Conservation (phyloP, 2,888 invertebrate species). For the Resseliella maxima region DNA sequence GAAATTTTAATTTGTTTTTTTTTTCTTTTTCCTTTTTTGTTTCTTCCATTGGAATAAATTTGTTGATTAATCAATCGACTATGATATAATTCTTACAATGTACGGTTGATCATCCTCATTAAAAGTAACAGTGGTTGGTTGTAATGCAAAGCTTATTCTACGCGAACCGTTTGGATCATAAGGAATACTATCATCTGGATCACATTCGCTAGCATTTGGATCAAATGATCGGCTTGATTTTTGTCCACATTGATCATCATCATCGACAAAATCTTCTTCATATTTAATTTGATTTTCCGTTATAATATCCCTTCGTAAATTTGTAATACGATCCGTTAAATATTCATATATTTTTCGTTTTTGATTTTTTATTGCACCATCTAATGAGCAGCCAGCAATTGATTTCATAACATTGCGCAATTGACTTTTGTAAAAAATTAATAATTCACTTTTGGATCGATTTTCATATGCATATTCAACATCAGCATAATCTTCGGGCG, state of each 20-base stretch:
- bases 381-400: neutral
- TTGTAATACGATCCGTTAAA: neutral
- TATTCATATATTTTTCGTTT: slow-evolving; percentile 43
- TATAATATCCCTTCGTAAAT: neutral
- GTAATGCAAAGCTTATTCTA: slow-evolving; percentile 16
- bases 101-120: slow-evolving; percentile 20
- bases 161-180: neutral
- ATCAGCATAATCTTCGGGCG: neutral
- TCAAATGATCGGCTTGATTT: neutral
- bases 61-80: too few species aligned
- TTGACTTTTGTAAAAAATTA: slow-evolving; percentile 53
- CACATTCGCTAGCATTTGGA: neutral
- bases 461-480: slow-evolving; percentile 14
- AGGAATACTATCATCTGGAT: neutral
- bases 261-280: slow-evolving; percentile 44
- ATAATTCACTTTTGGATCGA: slow-evolving; percentile 17
- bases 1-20: neutral
- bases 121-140: neutral
- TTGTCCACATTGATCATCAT: neutral
- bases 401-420: slow-evolving; percentile 24
- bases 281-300: neutral
- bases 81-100: neutral
- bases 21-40: too few species aligned
- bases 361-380: neutral
- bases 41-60: too few species aligned